These are phyloP conservation scores for Urocynchramus pylzowi DNA, from an alignment of 2,113 vertebrate species.

Conservation along the genomic window DNA sequence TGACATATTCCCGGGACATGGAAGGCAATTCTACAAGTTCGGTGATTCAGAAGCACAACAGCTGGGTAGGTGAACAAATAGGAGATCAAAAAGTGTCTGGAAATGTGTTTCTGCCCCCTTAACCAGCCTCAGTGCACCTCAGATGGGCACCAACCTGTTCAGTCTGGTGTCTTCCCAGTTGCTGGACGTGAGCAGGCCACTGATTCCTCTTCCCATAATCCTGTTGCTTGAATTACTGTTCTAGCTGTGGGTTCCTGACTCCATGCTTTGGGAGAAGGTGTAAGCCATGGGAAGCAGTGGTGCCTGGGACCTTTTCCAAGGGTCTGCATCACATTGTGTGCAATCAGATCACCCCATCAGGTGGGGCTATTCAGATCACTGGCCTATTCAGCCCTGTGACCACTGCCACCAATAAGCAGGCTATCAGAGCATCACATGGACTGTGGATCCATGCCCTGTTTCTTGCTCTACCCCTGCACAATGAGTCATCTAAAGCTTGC, in stretches of 20 bases:
- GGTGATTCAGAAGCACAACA: background rate
- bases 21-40: rapidly evolving
- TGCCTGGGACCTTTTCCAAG: background rate
- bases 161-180: background rate
- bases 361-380: background rate
- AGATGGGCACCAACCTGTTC: background rate
- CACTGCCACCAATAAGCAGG: background rate
- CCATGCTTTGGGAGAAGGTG: background rate
- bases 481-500: background rate
- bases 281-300: background rate
- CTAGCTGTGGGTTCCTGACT: background rate
- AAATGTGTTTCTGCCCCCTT: background rate
- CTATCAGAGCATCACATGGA: background rate
- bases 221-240: background rate
- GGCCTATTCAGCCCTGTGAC: background rate
- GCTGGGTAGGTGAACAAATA: constrained; percentile 20
- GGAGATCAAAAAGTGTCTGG: background rate
- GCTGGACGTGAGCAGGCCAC: background rate
- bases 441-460: background rate
- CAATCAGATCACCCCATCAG: background rate
- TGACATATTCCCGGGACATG: rapidly evolving
- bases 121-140: background rate
- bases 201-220: background rate
- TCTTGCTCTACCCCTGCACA: background rate
- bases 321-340: background rate